A percentile compares a stretch with the other conserved stretches of the same genome.
These are phyloP conservation scores for Acrobasis suavella DNA, from an alignment of 2,888 invertebrate species.

Conservation along the genomic window DNA sequence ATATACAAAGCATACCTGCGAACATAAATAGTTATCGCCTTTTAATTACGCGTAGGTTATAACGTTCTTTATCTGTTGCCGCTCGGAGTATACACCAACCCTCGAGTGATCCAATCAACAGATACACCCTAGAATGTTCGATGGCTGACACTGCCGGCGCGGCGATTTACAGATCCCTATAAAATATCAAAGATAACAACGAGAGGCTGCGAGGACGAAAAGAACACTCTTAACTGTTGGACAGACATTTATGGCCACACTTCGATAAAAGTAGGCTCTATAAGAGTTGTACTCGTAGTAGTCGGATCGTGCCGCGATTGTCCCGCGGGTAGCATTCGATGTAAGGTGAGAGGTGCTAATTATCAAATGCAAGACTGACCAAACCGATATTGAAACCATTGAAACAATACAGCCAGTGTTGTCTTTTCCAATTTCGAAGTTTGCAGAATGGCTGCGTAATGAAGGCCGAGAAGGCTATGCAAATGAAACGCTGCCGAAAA, in stretches of 20 bases:
- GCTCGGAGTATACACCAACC: slow-evolving; percentile 48
- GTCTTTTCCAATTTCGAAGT: slow-evolving; percentile 79
- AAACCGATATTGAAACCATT: slow-evolving; percentile 78
- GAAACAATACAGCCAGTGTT: slow-evolving; percentile 79
- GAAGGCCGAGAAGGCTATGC: slow-evolving; percentile 77
- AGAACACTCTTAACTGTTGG: slow-evolving; percentile 68
- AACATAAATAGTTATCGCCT: slow-evolving; percentile 64
- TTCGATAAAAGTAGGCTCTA: slow-evolving; percentile 68
- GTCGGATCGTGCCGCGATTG: slow-evolving; percentile 49
- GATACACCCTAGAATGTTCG: slow-evolving; percentile 67
- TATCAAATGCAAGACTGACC: slow-evolving; percentile 78
- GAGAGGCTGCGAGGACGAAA: slow-evolving; percentile 65
- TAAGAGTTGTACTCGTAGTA: slow-evolving; percentile 55
- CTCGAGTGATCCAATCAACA: slow-evolving; percentile 41
- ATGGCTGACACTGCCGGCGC: slow-evolving; percentile 76
- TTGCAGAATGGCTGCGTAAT: slow-evolving; percentile 80
- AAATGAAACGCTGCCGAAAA: slow-evolving; percentile 80
- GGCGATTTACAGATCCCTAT: slow-evolving; percentile 81
- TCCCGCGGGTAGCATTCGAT: slow-evolving; percentile 48
- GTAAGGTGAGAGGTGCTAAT: slow-evolving; percentile 75
- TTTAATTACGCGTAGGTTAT: slow-evolving; percentile 70
- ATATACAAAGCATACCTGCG: slow-evolving; percentile 61
- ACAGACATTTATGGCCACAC: slow-evolving; percentile 68
- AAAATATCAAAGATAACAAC: slow-evolving; percentile 82
- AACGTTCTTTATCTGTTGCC: slow-evolving; percentile 62